Evolutionary conservation across 2,888 invertebrate genomes (phyloP), one percentile per base, ranked within the genome.

Genomic region (Tiliacea citrago): DNA sequence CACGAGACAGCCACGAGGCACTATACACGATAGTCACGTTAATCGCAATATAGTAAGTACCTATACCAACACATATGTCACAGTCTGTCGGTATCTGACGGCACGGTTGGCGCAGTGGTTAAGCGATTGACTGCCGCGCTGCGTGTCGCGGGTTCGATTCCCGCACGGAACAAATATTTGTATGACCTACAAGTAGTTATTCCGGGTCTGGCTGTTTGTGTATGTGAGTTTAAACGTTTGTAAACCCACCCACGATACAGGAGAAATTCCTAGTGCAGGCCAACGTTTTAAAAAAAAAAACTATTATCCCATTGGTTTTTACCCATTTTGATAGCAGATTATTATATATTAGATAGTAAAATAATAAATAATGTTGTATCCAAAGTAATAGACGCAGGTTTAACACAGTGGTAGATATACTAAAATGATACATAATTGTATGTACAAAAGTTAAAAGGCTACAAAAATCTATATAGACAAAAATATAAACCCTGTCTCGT

Each of bases 1-100:
- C 47, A 57, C 68, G 53, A 49, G 61, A n/a, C 53, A 42, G 58
- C 75, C 82, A 82, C 82, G 75, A 69, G 75, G 75, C 78, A 12
- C 5, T 18, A 29, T n/a, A 39, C 73, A 70, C 73, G 60, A 77
- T 45, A 68, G 51, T 60, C 73, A 70, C 73, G 60, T 80, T 45
- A 68, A 57, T 60, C 39, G 35, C 35, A 45, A n/a, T 21, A n/a
- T 35, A 3, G 2, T 53, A 42, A 24, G 68, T 76, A 75, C 42
- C 39, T 75, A 55, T 18, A 45, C 24, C 29, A 47, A 57, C 61
- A 51, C 24, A 60, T 29, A 29, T 24, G 51, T 49, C 16, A 10
- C 21, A 53, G 47, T 47, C 53, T n/a, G 21, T 16, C 18, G 24
- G 39, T 39, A 39, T n/a, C n/a, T n/a, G n/a, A n/a, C n/a, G n/a